Percentiles rank a stretch among this genome's conserved stretches.
phyloP scores from a whole-genome alignment of 2,113 vertebrate species.

The Microcebus murinus region DNA sequence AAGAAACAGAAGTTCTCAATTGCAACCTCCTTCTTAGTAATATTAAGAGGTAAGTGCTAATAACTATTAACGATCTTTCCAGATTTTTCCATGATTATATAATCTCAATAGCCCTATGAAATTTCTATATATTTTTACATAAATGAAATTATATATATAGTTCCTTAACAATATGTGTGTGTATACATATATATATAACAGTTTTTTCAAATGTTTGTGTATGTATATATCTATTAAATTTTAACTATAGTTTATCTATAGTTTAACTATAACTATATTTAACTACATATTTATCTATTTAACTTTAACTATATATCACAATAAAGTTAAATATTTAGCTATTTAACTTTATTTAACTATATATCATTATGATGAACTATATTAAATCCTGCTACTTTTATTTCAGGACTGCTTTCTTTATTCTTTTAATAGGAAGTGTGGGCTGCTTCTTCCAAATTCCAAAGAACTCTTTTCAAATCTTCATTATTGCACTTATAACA shows the following conservation, averaged over 20 bases:
- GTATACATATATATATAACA: background rate
- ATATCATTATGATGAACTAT: background rate
- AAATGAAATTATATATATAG: background rate
- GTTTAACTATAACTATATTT: too few relatives aligned
- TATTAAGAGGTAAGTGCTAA: background rate
- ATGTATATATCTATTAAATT: background rate
- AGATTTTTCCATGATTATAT: background rate
- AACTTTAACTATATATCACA: background rate
- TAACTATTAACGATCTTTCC: background rate
- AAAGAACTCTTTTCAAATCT: background rate
- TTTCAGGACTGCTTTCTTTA: background rate
- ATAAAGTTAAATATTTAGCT: background rate
- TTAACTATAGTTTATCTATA: too few relatives aligned
- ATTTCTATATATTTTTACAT: background rate
- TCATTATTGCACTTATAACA: background rate
- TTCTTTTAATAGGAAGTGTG: background rate
- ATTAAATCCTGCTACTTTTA: background rate
- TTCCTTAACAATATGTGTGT: too few relatives aligned
- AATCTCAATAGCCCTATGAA: background rate
- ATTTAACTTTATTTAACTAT: background rate
- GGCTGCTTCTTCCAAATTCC: background rate
- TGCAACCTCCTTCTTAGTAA: background rate
- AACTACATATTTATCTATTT: background rate
- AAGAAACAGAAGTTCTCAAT: background rate
- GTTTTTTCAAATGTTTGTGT: too few relatives aligned